Evolutionary conservation across 2,113 vertebrate genomes (phyloP).

Genomic region (Gracilinanus agilis): DNA sequence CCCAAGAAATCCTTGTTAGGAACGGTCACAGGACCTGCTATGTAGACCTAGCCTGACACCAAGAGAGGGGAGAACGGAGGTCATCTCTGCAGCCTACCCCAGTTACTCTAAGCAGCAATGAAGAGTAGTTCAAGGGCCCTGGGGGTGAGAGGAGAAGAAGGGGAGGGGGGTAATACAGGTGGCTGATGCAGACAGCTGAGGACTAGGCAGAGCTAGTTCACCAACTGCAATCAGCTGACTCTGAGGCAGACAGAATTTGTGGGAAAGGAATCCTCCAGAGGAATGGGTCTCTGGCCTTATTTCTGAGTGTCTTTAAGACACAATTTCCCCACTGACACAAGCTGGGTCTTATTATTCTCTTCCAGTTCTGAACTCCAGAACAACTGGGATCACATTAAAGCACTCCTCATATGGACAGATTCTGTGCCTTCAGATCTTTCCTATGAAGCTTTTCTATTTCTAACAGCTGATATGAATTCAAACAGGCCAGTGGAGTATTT

Average conservation of each 20-base stretch:
- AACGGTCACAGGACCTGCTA: not conserved
- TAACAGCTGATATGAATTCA: too few relatives aligned
- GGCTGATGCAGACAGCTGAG: not conserved
- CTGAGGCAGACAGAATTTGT: not conserved
- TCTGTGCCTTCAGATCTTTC: too few relatives aligned
- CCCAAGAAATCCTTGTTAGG: constrained; percentile 16
- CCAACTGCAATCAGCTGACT: not conserved
- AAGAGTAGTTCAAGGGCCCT: not conserved
- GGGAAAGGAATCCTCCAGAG: constrained; percentile 21
- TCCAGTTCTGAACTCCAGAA: constrained; percentile 37
- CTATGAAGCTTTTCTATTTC: not conserved
- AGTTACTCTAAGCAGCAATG: not conserved
- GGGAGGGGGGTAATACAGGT: not conserved
- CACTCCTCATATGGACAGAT: too few relatives aligned
- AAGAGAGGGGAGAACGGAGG: not conserved
- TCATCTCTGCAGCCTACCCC: not conserved
- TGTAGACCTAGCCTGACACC: not conserved
- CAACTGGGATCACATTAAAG: constrained; percentile 8
- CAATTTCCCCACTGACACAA: not conserved
- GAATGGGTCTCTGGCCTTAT: not conserved
- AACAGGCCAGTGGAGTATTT: too few relatives aligned
- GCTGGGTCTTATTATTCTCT: constrained; percentile 23
- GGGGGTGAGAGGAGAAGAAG: not conserved
- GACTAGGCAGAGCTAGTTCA: not conserved
- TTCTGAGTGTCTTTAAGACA: constrained; percentile 31